phyloP scores from a whole-genome alignment of 2,888 invertebrate species.

The Coecobrya sp. region DNA sequence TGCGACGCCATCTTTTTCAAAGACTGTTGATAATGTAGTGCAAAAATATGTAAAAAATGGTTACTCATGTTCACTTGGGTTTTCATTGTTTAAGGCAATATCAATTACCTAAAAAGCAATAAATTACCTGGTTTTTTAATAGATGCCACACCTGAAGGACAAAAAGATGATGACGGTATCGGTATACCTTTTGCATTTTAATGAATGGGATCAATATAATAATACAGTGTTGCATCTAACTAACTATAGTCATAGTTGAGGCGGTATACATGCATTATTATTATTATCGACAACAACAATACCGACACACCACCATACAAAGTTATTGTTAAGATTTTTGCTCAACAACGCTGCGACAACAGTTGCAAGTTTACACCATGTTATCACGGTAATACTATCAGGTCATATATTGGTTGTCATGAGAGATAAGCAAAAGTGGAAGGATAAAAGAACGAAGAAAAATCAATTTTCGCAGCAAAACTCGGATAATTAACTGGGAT shows the following conservation, averaged over 20 bases:
- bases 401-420: constrained; percentile 15
- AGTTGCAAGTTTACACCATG: not conserved
- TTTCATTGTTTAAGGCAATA: constrained; percentile 76
- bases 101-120: constrained; percentile 76
- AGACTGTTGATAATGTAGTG: not conserved
- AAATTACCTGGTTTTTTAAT: constrained; percentile 71
- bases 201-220: constrained; percentile 55
- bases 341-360: not conserved
- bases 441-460: not conserved
- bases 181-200: constrained; percentile 37
- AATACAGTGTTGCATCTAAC: not conserved
- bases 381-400: not conserved
- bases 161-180: constrained; percentile 23
- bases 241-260: too few relatives aligned
- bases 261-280: not conserved
- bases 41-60: constrained; percentile 56
- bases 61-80: constrained; percentile 8
- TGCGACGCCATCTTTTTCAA: not conserved
- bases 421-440: constrained; percentile 32
- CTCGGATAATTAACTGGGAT: not conserved
- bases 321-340: not conserved
- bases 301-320: not conserved
- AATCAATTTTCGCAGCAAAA: constrained; percentile 22
- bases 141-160: constrained; percentile 76
- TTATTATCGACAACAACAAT: constrained; percentile 1